phyloP scores from a whole-genome alignment of 2,888 invertebrate genomes.

The Pachymerium ferrugineum region DNA sequence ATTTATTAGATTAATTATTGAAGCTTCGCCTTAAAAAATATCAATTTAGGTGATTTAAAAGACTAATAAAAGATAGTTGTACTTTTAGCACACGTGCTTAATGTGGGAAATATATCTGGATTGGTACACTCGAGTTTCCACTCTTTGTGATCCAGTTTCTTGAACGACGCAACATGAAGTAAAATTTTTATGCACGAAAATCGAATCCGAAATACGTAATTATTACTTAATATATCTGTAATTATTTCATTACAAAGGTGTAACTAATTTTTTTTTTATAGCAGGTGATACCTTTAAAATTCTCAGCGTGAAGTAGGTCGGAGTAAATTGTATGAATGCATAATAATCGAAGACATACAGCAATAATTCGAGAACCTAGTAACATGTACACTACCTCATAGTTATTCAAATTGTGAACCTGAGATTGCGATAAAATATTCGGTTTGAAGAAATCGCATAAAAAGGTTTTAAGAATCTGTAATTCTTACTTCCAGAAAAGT shows the following conservation, averaged over 20 bases:
- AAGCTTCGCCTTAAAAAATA: not conserved
- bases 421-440: not conserved
- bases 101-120: not conserved
- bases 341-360: not conserved
- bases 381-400: not conserved
- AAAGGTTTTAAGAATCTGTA: not conserved
- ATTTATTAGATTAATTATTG: not conserved
- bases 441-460: not conserved
- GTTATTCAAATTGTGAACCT: not conserved
- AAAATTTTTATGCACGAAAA: not conserved
- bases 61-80: no score
- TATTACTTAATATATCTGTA: not conserved
- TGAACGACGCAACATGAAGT: not conserved
- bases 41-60: no score
- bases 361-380: not conserved
- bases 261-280: not conserved
- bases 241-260: not conserved
- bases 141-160: not conserved
- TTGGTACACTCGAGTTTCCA: not conserved
- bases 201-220: constrained; percentile 9
- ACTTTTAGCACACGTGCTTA: not conserved
- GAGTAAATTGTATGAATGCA: not conserved
- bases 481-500: not conserved
- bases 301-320: not conserved
- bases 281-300: not conserved